phyloP scores from a whole-genome alignment of 2,113 vertebrate species.

The Marmota monax region DNA sequence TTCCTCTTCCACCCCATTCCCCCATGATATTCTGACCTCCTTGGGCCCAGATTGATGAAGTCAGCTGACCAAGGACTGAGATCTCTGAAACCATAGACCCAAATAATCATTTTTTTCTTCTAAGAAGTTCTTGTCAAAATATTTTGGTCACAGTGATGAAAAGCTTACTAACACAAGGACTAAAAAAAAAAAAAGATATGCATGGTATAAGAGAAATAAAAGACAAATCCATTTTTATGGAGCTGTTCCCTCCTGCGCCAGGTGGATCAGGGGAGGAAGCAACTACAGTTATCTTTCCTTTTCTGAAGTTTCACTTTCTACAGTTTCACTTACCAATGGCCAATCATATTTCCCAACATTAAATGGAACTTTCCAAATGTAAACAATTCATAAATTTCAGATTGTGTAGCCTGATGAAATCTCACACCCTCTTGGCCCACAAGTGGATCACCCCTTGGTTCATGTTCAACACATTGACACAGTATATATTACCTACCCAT shows the following conservation, averaged over 20 bases:
- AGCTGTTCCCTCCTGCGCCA: rapidly evolving
- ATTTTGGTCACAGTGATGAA: too few relatives aligned
- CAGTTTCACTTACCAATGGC: not conserved
- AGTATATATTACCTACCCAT: not conserved
- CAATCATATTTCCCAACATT: not conserved
- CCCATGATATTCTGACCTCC: too few relatives aligned
- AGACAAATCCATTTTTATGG: not conserved
- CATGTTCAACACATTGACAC: too few relatives aligned
- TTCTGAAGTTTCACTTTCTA: not conserved
- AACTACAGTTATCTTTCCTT: not conserved
- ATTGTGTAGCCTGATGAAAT: not conserved
- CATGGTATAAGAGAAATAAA: not conserved
- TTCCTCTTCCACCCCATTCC: too few relatives aligned
- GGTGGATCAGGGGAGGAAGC: not conserved
- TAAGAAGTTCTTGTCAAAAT: too few relatives aligned
- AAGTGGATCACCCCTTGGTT: not conserved
- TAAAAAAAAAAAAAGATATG: not conserved
- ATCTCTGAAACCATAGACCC: too few relatives aligned
- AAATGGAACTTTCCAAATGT: not conserved
- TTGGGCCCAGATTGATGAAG: too few relatives aligned
- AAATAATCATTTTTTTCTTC: too few relatives aligned
- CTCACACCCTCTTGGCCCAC: not conserved
- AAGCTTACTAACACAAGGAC: too few relatives aligned
- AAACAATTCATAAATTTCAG: not conserved
- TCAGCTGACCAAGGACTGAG: too few relatives aligned